Base-by-base conservation (phyloP, 1,140 invertebrate genomes). In the Eurosta solidaginis region DNA sequence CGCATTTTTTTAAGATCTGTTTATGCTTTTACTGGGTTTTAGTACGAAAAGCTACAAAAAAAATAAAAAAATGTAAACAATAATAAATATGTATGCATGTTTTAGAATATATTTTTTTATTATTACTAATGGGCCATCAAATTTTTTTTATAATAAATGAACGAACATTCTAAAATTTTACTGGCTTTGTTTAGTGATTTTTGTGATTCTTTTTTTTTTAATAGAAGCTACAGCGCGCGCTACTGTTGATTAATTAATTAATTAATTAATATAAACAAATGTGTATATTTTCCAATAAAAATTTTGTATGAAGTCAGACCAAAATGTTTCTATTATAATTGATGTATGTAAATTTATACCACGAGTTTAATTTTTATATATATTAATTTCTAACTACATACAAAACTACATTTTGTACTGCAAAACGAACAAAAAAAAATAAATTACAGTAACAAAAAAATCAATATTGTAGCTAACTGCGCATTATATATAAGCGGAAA, bases 41-140 rank as follows among this genome's bases (percentile, higher is more conserved):
- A 17, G 36, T 40, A 33, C 40, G 40, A 14, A 76, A 76, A 76
- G 74, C 74, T 76, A 76, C 74, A 50, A 76, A 22, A 76, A 76
- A 49, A 76, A 5, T 50, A 76, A 76, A 29, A n/a, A n/a, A 68
- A 74, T 12, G 17, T 74, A 74, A 29, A 27, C 45, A 29, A 47
- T 47, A 29, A 47, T 74, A 45, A 22, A 22, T 27, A 74, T 74
- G 45, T 73, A 40, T 59, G 22, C 9, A 59, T 25, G 33, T 68
- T 74, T 47, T 74, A 22, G 54, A 59, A 29, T 33, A 59, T 33
- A 17, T 2, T 29, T n/a, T n/a, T n/a, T n/a, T n/a, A 33, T 29
- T 20, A 36, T 36, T 40, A 68, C n/a, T 42, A 68, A 9, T 40
- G 33, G 45, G 14, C 14, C 4, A n/a, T 47, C 45, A n/a, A n/a